phyloP scores from a whole-genome alignment of 2,113 vertebrate species.

The Daphoenositta chrysoptera region DNA sequence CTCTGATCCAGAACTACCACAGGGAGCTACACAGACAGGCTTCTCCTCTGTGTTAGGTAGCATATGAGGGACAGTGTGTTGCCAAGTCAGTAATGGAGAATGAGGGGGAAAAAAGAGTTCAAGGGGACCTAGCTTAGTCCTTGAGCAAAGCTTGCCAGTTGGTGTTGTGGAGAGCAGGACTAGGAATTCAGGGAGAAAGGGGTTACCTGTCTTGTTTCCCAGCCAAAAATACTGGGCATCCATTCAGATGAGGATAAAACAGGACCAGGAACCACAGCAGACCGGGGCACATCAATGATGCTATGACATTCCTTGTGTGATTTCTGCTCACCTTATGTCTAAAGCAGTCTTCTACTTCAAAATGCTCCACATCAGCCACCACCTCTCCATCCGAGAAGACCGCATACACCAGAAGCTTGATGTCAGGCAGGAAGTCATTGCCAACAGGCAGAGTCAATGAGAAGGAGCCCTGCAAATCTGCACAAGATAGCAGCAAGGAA shows the following conservation, averaged over 20 bases:
- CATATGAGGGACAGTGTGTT: background rate
- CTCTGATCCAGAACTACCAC: background rate
- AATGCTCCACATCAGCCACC: conserved; percentile 39
- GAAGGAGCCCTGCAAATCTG: conserved; percentile 59
- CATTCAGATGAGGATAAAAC: background rate
- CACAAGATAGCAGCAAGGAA: background rate
- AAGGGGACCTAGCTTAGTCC: background rate
- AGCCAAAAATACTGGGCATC: background rate
- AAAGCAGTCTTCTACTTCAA: conserved; percentile 33
- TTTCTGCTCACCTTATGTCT: conserved; percentile 42
- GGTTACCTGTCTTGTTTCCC: background rate
- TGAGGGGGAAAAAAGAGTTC: background rate
- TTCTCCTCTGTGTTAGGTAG: background rate
- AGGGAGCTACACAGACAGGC: background rate
- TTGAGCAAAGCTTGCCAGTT: background rate
- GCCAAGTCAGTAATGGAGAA: background rate
- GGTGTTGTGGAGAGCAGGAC: background rate
- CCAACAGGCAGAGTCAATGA: background rate
- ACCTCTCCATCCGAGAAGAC: conserved; percentile 59
- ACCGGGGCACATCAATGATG: background rate
- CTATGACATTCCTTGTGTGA: background rate
- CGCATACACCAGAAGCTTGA: conserved; percentile 16
- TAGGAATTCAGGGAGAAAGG: background rate
- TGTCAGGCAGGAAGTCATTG: conserved; percentile 14
- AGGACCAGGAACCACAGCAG: background rate